Percentiles rank a stretch among this genome's conserved stretches.
Conservation (phyloP, 2,888 invertebrate species). For the Sphaeridia pumilis region DNA sequence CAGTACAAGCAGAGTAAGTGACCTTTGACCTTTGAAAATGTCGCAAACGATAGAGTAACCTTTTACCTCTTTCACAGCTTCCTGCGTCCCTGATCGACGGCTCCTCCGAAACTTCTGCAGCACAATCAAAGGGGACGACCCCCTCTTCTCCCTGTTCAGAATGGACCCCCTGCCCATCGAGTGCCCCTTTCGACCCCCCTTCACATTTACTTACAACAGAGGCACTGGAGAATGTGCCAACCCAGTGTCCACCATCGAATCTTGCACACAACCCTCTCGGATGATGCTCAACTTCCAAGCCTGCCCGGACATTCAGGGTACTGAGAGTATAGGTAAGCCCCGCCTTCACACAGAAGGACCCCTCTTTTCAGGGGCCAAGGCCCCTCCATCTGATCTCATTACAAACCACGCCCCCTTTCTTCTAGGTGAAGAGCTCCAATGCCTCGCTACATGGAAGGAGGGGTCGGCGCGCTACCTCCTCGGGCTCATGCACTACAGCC, state of each 20-base stretch:
- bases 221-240: conserved; percentile 80
- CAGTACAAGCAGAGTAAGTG: conserved; percentile 95
- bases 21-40: background rate
- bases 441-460: conserved; percentile 86
- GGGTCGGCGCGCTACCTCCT: conserved; percentile 82
- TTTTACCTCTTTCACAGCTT: conserved; percentile 19
- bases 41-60: background rate
- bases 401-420: conserved; percentile 36
- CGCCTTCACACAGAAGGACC: background rate
- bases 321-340: conserved; percentile 71
- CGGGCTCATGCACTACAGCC: conserved; percentile 76
- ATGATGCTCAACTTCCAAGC: conserved; percentile 84
- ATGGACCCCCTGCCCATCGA: conserved; percentile 76
- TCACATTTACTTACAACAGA: conserved; percentile 83
- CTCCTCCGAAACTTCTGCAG: conserved; percentile 30
- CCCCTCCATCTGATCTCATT: background rate
- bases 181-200: conserved; percentile 79
- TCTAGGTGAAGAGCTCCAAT: conserved; percentile 80
- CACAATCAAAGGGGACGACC: conserved; percentile 55
- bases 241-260: conserved; percentile 82
- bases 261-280: conserved; percentile 84
- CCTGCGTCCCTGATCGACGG: conserved; percentile 29
- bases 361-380: background rate
- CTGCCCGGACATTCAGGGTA: conserved; percentile 79
- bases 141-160: conserved; percentile 78